These are phyloP conservation scores for Galerucella pusilla DNA, from an alignment of 2,888 invertebrate species.

Conservation along the genomic window DNA sequence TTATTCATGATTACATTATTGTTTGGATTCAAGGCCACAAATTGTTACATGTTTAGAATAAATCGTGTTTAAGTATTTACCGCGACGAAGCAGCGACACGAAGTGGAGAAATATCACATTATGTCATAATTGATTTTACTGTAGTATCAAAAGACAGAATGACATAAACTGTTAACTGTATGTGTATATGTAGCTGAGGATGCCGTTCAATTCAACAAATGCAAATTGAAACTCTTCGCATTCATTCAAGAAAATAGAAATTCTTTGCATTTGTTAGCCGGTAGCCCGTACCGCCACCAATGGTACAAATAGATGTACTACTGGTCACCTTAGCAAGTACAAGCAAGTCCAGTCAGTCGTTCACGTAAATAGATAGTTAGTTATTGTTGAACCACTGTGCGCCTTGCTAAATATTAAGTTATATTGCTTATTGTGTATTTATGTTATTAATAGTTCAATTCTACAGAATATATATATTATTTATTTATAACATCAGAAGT, in stretches of 20 bases:
- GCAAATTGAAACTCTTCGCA: constrained; percentile 7
- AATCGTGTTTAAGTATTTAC: constrained; percentile 31
- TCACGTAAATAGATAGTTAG: too few relatives aligned
- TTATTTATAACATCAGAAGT: too few relatives aligned
- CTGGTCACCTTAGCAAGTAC: too few relatives aligned
- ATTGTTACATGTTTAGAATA: constrained; percentile 34
- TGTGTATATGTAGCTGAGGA: not conserved
- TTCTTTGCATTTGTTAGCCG: not conserved
- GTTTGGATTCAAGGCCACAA: constrained; percentile 43
- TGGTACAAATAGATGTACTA: too few relatives aligned
- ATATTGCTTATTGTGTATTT: too few relatives aligned
- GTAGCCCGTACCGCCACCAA: too few relatives aligned
- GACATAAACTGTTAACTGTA: constrained; percentile 20
- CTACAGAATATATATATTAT: too few relatives aligned
- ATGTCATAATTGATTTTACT: constrained; percentile 32
- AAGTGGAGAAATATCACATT: constrained; percentile 35
- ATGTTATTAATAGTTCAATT: too few relatives aligned
- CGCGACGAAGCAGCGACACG: constrained; percentile 27
- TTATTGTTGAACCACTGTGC: too few relatives aligned
- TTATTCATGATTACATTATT: constrained; percentile 46
- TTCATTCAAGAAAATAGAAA: constrained; percentile 11
- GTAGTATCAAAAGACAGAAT: constrained; percentile 22
- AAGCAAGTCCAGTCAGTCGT: too few relatives aligned
- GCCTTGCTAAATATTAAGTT: too few relatives aligned
- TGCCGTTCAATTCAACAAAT: constrained; percentile 9